A percentile compares a stretch with the other conserved stretches of the same genome.
Conservation (phyloP, 2,113 vertebrate species). For the Pterocles orientalis region DNA sequence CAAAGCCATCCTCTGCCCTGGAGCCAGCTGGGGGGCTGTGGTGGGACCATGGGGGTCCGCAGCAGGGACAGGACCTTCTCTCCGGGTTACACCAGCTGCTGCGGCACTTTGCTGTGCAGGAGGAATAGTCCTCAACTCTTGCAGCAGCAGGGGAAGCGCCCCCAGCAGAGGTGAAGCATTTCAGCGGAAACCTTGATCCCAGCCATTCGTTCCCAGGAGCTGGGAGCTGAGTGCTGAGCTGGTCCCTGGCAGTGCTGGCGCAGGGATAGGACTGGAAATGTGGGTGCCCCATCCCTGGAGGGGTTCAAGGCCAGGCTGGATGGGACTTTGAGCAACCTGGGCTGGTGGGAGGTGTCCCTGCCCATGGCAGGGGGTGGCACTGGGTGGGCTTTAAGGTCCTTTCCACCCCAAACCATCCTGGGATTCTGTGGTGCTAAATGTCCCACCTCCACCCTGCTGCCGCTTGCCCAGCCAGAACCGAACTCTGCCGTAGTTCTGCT, state of each 20-base stretch:
- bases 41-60: neutral
- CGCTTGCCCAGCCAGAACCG: neutral
- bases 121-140: neutral
- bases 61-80: neutral
- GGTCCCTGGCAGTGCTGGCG: neutral
- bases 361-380: too few relatives aligned
- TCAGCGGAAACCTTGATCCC: neutral
- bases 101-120: neutral
- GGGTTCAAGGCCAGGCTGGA: too few relatives aligned
- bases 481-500: neutral
- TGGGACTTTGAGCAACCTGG: too few relatives aligned
- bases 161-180: neutral
- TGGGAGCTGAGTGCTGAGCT: neutral
- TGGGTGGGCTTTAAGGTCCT: too few relatives aligned
- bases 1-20: neutral
- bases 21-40: rapidly evolving
- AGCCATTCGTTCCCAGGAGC: neutral
- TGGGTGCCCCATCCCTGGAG: too few relatives aligned
- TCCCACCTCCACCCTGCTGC: neutral
- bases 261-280: neutral
- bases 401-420: too few relatives aligned
- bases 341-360: too few relatives aligned
- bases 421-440: neutral
- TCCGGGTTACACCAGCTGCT: neutral
- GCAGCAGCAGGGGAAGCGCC: neutral